These are phyloP conservation scores for Scrobipalpa costella DNA, from an alignment of 2,888 invertebrate species.

Conservation along the genomic window DNA sequence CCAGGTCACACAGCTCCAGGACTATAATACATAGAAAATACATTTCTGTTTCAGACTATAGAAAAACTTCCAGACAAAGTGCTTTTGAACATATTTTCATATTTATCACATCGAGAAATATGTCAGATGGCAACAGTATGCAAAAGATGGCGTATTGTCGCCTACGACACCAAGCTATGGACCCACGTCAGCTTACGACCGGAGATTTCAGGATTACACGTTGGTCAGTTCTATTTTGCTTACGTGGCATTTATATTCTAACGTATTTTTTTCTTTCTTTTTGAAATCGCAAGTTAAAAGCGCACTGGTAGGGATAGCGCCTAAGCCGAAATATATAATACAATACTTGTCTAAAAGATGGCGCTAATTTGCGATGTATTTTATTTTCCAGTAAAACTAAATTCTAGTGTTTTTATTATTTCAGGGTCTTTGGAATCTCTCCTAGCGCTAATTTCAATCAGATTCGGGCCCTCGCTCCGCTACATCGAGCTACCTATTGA, in stretches of 20 bases:
- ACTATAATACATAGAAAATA: too few relatives aligned
- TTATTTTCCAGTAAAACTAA: not conserved
- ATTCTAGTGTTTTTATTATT: conserved; percentile 40
- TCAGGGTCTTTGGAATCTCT: conserved; percentile 91
- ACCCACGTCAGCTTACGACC: conserved; percentile 97
- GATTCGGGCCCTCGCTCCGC: conserved; percentile 93
- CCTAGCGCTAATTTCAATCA: conserved; percentile 91
- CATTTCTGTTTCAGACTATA: conserved; percentile 86
- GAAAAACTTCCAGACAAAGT: conserved; percentile 99
- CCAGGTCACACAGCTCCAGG: too few relatives aligned
- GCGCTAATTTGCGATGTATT: not conserved
- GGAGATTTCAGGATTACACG: conserved; percentile 97
- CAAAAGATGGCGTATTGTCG: conserved; percentile 97
- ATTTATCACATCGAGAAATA: conserved; percentile 95
- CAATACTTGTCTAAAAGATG: not conserved
- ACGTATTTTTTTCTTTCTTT: not conserved
- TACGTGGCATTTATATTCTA: not conserved
- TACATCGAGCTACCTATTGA: conserved; percentile 98
- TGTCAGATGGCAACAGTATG: conserved; percentile 96
- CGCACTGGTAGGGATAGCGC: not conserved
- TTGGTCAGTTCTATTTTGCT: conserved; percentile 77
- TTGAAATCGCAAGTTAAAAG: not conserved
- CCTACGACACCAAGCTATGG: conserved; percentile 98
- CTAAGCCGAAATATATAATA: not conserved
- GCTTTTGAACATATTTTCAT: conserved; percentile 95